Evolutionary conservation across 2,797 vertebrate genomes (phyloP).

Genomic region (Triplophysa yarkandensis): DNA sequence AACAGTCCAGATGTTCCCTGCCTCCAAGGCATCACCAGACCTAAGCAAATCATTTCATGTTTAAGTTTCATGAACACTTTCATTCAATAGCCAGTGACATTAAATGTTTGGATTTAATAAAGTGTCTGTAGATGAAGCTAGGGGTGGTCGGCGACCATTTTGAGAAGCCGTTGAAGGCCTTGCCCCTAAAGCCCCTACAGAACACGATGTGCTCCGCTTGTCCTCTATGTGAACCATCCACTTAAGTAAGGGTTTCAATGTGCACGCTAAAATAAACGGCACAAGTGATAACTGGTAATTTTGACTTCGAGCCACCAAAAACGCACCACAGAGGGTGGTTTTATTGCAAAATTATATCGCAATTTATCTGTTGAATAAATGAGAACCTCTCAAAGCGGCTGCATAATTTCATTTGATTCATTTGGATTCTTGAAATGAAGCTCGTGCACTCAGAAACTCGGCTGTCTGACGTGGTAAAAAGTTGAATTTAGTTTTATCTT

Average conservation of each 20-base stretch:
- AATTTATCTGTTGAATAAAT: slow-evolving; percentile 22
- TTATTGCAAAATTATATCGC: slow-evolving; percentile 8
- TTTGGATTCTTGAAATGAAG: background rate
- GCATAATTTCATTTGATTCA: slow-evolving; percentile 28
- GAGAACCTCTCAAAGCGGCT: slow-evolving; percentile 1
- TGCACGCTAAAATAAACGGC: slow-evolving; percentile 21
- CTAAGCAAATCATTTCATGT: slow-evolving; percentile 10
- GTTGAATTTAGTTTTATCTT: slow-evolving; percentile 11
- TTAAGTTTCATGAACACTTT: slow-evolving; percentile 8
- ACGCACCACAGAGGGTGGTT: background rate
- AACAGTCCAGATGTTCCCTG: slow-evolving; percentile 75
- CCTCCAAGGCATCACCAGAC: slow-evolving; percentile 54
- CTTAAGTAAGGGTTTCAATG: slow-evolving; percentile 29
- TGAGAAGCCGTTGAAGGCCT: background rate
- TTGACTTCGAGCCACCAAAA: slow-evolving; percentile 16
- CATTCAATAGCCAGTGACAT: background rate
- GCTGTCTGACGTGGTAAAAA: background rate
- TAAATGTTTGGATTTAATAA: background rate
- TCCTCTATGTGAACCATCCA: slow-evolving; percentile 16
- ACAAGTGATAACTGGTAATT: slow-evolving; percentile 2
- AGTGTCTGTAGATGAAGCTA: background rate
- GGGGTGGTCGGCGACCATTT: background rate
- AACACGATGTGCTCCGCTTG: background rate
- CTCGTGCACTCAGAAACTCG: slow-evolving; percentile 12
- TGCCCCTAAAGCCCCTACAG: slow-evolving; percentile 7